These are phyloP conservation scores for Pristionchus exspectatus DNA, from an alignment of 2,888 invertebrate genomes.

Conservation along the genomic window DNA sequence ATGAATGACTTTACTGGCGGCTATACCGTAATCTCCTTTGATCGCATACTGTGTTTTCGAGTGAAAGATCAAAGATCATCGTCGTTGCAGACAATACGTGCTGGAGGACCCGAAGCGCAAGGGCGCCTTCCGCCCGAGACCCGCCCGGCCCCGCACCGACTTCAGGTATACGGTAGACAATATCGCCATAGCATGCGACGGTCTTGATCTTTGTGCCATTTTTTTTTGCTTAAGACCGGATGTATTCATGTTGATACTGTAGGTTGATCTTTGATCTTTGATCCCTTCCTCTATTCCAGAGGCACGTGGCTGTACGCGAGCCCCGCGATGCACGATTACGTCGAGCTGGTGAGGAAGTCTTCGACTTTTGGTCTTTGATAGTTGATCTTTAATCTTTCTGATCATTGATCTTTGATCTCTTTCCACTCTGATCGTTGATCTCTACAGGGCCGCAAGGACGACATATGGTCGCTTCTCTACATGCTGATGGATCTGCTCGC, in stretches of 20 bases:
- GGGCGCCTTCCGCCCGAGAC: neutral
- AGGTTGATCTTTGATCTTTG: neutral
- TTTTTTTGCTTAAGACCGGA: neutral
- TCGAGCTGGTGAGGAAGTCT: slow-evolving; percentile 55
- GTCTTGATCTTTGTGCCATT: neutral
- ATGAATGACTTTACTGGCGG: neutral
- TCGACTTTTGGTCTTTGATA: neutral
- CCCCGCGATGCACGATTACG: slow-evolving; percentile 59
- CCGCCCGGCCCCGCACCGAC: slow-evolving; percentile 57
- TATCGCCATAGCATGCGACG: neutral
- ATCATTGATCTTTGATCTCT: neutral
- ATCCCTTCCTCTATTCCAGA: slow-evolving; percentile 47
- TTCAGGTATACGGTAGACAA: slow-evolving; percentile 35
- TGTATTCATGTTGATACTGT: neutral
- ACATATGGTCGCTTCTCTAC: neutral
- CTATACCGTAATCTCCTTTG: too few relatives aligned
- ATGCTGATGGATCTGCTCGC: slow-evolving; percentile 33
- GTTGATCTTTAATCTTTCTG: neutral
- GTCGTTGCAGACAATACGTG: slow-evolving; percentile 1
- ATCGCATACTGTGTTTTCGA: neutral
- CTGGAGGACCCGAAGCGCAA: neutral
- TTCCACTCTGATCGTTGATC: neutral
- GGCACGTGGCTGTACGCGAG: slow-evolving; percentile 64
- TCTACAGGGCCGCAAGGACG: slow-evolving; percentile 55
- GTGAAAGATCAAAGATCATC: neutral